Base-by-base conservation (phyloP, 2,888 invertebrate genomes). In the Malthinus seriepunctatus region DNA sequence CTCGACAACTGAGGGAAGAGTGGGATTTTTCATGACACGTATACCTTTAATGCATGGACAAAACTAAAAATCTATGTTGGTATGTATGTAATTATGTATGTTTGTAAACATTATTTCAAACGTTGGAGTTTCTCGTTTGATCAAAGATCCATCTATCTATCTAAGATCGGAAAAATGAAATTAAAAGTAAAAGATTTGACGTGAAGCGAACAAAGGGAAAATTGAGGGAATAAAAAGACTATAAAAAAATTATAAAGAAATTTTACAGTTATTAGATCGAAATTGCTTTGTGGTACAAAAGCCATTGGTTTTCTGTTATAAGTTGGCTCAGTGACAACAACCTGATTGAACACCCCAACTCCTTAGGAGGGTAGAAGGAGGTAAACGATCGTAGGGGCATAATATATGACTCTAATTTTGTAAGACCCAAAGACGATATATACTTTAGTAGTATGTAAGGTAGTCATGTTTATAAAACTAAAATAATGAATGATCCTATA, bases 311-410 rank as follows among this genome's bases (percentile, higher is more conserved):
- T 62, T 54, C 54, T 57, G 51, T 50, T 62, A 58, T 62, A 62
- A 62, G 62, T 62, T 62, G 62, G 62, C 62, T 62, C 57, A 53
- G 62, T 62, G 57, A 58, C 62, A 62, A 62, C 62, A 62, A 53
- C 58, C 56, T 57, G 62, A 57, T 62, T 58, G 62, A 58, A 58
- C 56, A 58, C 57, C 54, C 58, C 58, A 32, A 49, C 58, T 49
- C 54, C 34, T 52, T 54, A 50, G 48, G 53, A 58, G 53, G 53
- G 53, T 46, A 59, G 31, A 5, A 23, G 23, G 59, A 50, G 54
- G 53, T 54, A 59, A 58, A 54, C 53, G 59, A 54, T 59, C 59
- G 48, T 54, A 53, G 53, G 49, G 50, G 37, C 14, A 34, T 59
- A 59, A 59, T 54, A 59, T 59, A 59, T 59, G 53, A 46, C 59